Evolutionary conservation across 2,888 invertebrate genomes (phyloP).

Genomic region (Apantesis nais): DNA sequence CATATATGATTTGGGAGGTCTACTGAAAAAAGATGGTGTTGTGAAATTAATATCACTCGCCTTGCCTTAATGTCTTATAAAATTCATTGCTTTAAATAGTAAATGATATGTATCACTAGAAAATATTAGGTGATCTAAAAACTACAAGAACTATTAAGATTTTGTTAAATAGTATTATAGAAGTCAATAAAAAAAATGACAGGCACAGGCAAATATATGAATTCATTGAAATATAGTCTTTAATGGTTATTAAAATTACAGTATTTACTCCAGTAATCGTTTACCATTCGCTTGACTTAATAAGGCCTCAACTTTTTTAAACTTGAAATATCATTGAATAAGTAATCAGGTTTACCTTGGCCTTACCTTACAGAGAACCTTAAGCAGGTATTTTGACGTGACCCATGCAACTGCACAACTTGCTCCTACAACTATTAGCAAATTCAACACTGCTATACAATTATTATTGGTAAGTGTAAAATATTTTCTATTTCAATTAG

Average conservation of each 20-base stretch:
- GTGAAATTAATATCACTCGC: too few relatives aligned
- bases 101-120: too few relatives aligned
- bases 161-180: too few relatives aligned
- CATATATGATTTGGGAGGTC: not conserved
- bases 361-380: constrained; percentile 89
- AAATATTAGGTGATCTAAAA: too few relatives aligned
- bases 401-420: constrained; percentile 96
- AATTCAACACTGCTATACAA: constrained; percentile 97
- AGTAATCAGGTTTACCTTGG: constrained; percentile 23
- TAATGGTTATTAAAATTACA: too few relatives aligned
- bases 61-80: too few relatives aligned
- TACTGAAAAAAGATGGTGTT: not conserved
- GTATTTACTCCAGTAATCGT: not conserved
- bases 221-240: too few relatives aligned
- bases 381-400: constrained; percentile 95
- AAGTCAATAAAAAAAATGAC: too few relatives aligned
- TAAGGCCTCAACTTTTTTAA: constrained; percentile 9
- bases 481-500: not conserved
- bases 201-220: too few relatives aligned
- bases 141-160: too few relatives aligned
- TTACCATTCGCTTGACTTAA: not conserved
- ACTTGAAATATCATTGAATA: constrained; percentile 1
- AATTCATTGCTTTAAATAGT: not conserved
- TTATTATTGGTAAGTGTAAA: constrained; percentile 86
- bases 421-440: constrained; percentile 96